Base-by-base conservation (phyloP, 2,113 vertebrate species). In the Hemiscyllium ocellatum region DNA sequence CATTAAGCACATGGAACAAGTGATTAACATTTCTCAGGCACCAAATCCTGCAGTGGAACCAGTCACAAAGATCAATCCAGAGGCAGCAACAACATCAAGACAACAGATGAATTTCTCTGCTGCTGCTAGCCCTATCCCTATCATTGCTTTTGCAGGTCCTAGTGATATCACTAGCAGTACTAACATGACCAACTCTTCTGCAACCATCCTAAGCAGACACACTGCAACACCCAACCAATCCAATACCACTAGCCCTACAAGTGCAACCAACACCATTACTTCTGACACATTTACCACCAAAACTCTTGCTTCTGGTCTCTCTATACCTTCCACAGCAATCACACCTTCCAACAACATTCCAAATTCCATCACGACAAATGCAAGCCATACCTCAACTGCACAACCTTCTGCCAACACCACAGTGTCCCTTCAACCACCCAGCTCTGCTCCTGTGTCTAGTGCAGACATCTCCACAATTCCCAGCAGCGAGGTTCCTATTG, bases 1-100 rank as follows among this genome's bases (percentile, higher is more conserved):
- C 95, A 97, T 99, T 95, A 97, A 98, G 95, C 98, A 98, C 96
- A 97, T 96, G 50, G 91, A 96, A 37, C 96, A 97, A 83, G 96
- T 95, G 22, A 96, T 78, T 0, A 97, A 96, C 0, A 78, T 96
- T 91, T 5, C 96, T n/a, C 97, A 42, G 72, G 98, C 96, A 95
- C 96, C 97, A 0, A 96, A 96, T 42, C 96, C 97, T 0, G 96
- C 96, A 69, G 97, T 96, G 85, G 96, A 96, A 96, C 97, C 90
- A 0, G 96, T 96, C 8, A 96, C 96, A 89, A 96, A 89, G 6
- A 68, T 96, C 29, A 85, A 2, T 96, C 94, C 87, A 85, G 83
- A 86, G 13, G 47, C 90, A 0, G 24, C 1, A 29, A 96, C 94
- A 10, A 96, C 80, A 66, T 66, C 0, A 66, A 0, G 68, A 15